Evolutionary conservation across 37 sponge, comb jelly and placozoan species (phyloP).

Genomic region (Ephydatia muelleri): DNA sequence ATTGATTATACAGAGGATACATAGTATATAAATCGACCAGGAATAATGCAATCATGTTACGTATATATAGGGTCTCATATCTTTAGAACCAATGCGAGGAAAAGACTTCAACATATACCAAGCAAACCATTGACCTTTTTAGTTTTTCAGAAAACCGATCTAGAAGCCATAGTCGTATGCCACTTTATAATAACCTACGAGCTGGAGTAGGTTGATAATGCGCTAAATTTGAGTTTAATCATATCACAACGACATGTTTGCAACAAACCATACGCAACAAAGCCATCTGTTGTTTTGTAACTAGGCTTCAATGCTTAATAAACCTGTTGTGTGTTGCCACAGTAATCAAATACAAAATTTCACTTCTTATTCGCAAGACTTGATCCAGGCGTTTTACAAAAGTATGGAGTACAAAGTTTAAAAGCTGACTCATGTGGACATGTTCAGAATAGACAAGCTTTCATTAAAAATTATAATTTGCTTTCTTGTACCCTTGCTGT

Average conservation of each 20-base stretch:
- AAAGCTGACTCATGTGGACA: not conserved
- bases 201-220: not conserved
- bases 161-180: not conserved
- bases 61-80: not conserved
- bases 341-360: not conserved
- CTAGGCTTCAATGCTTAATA: not conserved
- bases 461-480: not conserved
- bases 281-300: not conserved
- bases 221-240: not conserved
- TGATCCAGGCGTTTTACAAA: not conserved
- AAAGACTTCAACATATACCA: not conserved
- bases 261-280: not conserved
- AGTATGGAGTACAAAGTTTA: not conserved
- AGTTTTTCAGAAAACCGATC: not conserved
- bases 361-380: not conserved
- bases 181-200: not conserved
- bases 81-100: not conserved
- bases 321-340: not conserved
- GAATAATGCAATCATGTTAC: not conserved
- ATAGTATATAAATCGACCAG: too few species aligned
- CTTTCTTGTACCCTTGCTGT: not conserved
- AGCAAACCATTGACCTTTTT: not conserved
- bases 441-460: not conserved
- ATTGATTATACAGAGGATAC: too few species aligned
- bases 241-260: not conserved